phyloP scores from a whole-genome alignment of 1,140 invertebrate species.

The Meloidogyne chitwoodi region DNA sequence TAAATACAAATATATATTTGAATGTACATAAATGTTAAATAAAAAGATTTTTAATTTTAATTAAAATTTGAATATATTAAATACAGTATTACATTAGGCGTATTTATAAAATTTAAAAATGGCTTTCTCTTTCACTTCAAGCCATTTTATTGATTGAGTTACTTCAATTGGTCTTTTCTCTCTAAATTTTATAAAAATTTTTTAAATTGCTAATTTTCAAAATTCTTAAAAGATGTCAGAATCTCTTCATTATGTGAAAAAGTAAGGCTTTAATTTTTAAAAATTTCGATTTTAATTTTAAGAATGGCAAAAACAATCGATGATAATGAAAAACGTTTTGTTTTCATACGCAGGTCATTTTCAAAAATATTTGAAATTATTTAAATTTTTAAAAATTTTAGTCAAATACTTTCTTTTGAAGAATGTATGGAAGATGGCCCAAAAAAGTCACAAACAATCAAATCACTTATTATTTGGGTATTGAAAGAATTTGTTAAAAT shows the following conservation, averaged over 20 bases:
- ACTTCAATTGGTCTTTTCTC: too few relatives aligned
- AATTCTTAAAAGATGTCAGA: too few relatives aligned
- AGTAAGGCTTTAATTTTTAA: neutral
- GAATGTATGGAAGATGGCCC: neutral
- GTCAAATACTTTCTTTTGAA: neutral
- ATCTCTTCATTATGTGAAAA: neutral
- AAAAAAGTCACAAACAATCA: neutral
- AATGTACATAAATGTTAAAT: too few relatives aligned
- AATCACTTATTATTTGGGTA: neutral
- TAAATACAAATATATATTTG: too few relatives aligned
- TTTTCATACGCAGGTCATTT: neutral
- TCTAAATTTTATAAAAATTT: too few relatives aligned
- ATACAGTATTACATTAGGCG: too few relatives aligned
- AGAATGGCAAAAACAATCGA: neutral
- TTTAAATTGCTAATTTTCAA: too few relatives aligned
- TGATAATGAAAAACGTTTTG: neutral
- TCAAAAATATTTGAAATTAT: neutral
- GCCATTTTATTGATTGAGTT: neutral
- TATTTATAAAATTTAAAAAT: neutral
- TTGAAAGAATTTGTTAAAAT: constrained; percentile 24
- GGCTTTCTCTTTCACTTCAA: neutral
- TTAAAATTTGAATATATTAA: too few relatives aligned
- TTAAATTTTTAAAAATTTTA: neutral
- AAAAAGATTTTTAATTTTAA: too few relatives aligned
- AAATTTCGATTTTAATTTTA: neutral